Evolutionary conservation across 1,140 invertebrate species (phyloP), one percentile per base, ranked within the genome.

Genomic region (Tyrophagus putrescentiae): DNA sequence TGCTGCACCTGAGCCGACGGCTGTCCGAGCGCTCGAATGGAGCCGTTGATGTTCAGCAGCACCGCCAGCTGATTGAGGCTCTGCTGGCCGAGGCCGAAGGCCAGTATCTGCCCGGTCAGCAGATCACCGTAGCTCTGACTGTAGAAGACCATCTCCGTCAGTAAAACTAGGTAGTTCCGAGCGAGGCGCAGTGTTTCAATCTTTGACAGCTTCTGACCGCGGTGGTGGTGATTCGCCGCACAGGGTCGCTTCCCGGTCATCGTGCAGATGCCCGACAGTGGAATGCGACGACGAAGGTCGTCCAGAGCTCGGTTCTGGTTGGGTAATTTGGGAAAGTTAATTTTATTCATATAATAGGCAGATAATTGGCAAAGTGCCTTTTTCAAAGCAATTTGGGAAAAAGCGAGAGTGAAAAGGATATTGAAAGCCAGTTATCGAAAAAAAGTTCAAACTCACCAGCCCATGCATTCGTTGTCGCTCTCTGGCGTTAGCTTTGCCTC

Each of bases 141-240:
- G 27, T 44, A 48, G 62, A 75, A 68, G 3, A 82, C 65, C 4
- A 78, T 77, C 80, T 82, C 62, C 73, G 79, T 82, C 45, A 94
- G 76, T 70, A 93, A 89, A 33, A 80, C 82, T 62, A 95, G 94
- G 71, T 96, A 95, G 70, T 86, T 90, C 60, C 84, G 84, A 4
- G 90, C 90, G 50, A 95, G 76, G 57, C 87, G 77, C 9, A 96
- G 74, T 25, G 88, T 92, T 77, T 95, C 90, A 60, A 95, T 94
- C 78, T 96, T 96, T 44, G 87, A 92, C 45, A 95, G 77, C 72
- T 94, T 94, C 56, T 87, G 75, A 0, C 31, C 36, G 6, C 7
- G 28, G 3, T 54, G 52, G 3, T 27, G 25, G 39, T 27, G 28
- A 2, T 33, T 54, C 13, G 28, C 11, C 13, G 9, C 21, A 21